Conservation (phyloP, 1,140 invertebrate species). For the Pararge aegeria region DNA sequence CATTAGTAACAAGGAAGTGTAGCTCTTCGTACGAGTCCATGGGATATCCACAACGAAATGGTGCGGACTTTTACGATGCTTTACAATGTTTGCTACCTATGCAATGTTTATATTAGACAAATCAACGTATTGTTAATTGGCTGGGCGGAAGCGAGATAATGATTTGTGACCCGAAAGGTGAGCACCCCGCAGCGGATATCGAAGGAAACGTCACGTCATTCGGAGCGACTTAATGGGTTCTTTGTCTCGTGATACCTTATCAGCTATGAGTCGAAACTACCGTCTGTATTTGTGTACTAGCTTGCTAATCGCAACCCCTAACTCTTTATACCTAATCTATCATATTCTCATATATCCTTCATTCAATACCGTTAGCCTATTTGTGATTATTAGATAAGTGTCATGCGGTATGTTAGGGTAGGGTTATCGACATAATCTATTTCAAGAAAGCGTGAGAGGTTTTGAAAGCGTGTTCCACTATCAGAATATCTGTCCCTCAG, state of each 20-base stretch:
- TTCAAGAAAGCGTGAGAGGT: too few relatives aligned
- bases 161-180: constrained; percentile 73
- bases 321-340: too few relatives aligned
- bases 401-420: background rate
- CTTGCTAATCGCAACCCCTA: too few relatives aligned
- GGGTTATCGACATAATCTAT: background rate
- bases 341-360: background rate
- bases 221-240: constrained; percentile 69
- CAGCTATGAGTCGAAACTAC: constrained; percentile 18
- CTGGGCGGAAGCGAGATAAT: constrained; percentile 68
- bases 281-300: background rate
- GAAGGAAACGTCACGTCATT: constrained; percentile 76
- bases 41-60: too few relatives aligned
- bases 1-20: too few relatives aligned
- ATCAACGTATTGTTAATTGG: constrained; percentile 18
- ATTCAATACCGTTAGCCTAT: background rate
- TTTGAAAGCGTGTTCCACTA: too few relatives aligned
- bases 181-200: constrained; percentile 63
- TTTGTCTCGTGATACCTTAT: constrained; percentile 75
- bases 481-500: too few relatives aligned
- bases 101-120: background rate
- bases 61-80: too few relatives aligned
- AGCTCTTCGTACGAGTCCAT: too few relatives aligned
- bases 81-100: background rate
- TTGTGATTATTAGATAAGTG: background rate